These are phyloP conservation scores for Cryptosula pallasiana DNA, from an alignment of 2,888 invertebrate species.

Conservation along the genomic window DNA sequence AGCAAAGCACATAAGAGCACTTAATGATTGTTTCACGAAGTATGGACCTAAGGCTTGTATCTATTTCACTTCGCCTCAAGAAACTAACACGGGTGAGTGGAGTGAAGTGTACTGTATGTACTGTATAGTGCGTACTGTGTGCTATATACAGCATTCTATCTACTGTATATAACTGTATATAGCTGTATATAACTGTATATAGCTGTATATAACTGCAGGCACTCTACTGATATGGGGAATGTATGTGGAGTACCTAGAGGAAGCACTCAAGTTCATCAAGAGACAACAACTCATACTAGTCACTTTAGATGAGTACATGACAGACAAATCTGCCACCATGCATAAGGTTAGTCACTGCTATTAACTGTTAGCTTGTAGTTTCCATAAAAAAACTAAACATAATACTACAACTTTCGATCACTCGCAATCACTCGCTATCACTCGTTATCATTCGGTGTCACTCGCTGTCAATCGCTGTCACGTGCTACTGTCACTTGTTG, in stretches of 20 bases:
- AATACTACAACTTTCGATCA: no score
- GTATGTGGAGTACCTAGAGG: constrained; percentile 2
- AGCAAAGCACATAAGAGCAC: neutral
- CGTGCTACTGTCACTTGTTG: no score
- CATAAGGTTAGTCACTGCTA: neutral
- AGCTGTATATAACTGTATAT: no score
- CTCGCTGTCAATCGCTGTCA: no score
- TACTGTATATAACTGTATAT: no score
- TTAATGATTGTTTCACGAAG: neutral
- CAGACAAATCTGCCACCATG: neutral
- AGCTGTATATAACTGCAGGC: neutral
- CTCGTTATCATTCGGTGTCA: no score
- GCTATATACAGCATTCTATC: no score
- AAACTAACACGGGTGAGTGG: neutral
- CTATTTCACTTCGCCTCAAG: neutral
- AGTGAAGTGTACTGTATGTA: no score
- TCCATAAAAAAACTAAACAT: no score
- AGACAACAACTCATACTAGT: neutral
- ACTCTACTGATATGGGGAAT: neutral
- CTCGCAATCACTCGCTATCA: no score
- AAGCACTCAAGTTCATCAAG: neutral
- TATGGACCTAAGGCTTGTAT: constrained; percentile 11
- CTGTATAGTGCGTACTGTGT: no score
- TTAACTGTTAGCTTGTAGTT: no score
- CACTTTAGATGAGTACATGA: neutral